Conservation (phyloP, 2,113 vertebrate genomes). For the Anolis sagrei region DNA sequence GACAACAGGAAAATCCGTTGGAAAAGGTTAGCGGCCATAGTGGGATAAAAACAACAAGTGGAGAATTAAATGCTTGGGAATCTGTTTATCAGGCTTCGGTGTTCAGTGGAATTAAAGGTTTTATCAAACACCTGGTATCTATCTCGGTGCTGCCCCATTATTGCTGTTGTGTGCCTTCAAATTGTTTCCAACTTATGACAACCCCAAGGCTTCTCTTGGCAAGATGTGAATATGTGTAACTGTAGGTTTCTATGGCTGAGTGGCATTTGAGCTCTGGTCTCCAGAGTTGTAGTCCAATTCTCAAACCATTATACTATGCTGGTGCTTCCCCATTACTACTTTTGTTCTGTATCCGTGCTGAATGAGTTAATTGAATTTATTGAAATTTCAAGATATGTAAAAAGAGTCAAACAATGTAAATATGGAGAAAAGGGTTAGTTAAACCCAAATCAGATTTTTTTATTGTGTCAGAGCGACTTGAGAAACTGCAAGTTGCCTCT, state of each 20-base stretch:
- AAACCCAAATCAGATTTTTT: neutral
- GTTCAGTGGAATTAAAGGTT: slow-evolving; percentile 37
- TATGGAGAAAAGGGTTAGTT: neutral
- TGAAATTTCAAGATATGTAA: neutral
- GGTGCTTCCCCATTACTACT: neutral
- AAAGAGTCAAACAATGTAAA: neutral
- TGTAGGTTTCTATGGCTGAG: too few relatives aligned
- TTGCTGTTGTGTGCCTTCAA: too few relatives aligned
- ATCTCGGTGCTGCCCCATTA: too few relatives aligned
- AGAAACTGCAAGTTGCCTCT: too few relatives aligned
- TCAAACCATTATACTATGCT: too few relatives aligned
- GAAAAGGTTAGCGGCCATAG: neutral
- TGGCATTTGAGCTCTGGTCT: too few relatives aligned
- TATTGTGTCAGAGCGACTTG: too few relatives aligned
- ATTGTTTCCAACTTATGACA: too few relatives aligned
- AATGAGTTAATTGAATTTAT: neutral
- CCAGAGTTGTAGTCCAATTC: too few relatives aligned
- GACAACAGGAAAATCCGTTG: slow-evolving; percentile 45
- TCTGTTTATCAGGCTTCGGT: slow-evolving; percentile 4
- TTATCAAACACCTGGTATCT: slow-evolving; percentile 39
- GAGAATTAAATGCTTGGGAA: neutral
- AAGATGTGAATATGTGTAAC: too few relatives aligned
- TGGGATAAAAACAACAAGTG: slow-evolving; percentile 41
- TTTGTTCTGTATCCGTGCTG: neutral
- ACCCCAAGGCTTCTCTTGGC: too few relatives aligned